Evolutionary conservation across 1,140 invertebrate genomes (phyloP).

Genomic region (Lordiphosa mommai): DNA sequence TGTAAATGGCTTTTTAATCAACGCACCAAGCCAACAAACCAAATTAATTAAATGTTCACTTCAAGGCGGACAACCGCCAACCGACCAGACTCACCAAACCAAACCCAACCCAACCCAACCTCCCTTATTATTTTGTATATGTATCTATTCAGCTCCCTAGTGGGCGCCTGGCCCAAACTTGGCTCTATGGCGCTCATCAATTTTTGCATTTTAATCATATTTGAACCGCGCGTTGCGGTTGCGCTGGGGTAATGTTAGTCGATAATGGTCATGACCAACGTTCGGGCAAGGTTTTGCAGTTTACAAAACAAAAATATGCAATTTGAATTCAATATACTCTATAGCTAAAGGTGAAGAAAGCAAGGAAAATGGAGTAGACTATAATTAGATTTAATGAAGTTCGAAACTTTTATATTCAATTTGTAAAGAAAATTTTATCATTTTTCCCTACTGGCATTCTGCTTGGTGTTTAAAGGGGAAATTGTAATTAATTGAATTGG

Average conservation of each 20-base stretch:
- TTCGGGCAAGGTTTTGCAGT: background rate
- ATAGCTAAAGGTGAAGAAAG: too few species aligned
- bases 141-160: background rate
- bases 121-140: conserved; percentile 10
- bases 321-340: conserved; percentile 1
- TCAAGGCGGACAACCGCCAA: conserved; percentile 14
- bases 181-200: conserved; percentile 48
- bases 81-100: background rate
- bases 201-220: conserved; percentile 77
- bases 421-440: background rate
- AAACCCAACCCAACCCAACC: background rate
- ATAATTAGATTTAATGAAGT: background rate
- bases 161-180: conserved; percentile 3
- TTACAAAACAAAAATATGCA: background rate
- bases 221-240: conserved; percentile 54
- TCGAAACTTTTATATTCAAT: conserved; percentile 1
- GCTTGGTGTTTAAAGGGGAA: too few species aligned
- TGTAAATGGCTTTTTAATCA: conserved; percentile 72
- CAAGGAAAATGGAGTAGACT: background rate
- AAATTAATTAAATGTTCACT: conserved; percentile 73
- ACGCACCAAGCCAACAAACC: conserved; percentile 49
- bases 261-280: conserved; percentile 4
- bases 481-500: too few species aligned
- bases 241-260: conserved; percentile 16
- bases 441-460: too few species aligned